Percentiles rank a stretch among this genome's conserved stretches.
phyloP scores from a whole-genome alignment of 37 sponge, comb jelly and placozoan genomes.

The Aplysina aerophoba region DNA sequence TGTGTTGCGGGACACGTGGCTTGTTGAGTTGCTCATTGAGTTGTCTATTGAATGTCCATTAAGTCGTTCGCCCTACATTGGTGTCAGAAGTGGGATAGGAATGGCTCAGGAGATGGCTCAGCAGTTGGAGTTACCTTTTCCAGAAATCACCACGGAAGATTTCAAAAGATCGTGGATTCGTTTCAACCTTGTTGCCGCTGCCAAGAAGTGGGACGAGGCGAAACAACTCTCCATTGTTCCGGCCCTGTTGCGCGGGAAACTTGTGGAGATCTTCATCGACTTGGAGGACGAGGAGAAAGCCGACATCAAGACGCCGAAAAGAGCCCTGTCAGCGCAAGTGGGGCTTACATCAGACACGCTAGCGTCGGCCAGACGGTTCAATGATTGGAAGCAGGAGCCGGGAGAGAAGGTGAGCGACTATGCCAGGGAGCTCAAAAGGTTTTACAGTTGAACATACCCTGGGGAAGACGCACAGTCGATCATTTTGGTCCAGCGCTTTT shows the following conservation, averaged over 20 bases:
- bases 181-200: conserved; percentile 40
- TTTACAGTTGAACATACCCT: conserved; percentile 41
- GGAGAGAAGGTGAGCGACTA: conserved; percentile 25
- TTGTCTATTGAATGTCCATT: too few relatives aligned
- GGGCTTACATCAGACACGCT: conserved; percentile 28
- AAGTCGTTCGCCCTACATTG: not conserved
- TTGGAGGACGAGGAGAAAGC: conserved; percentile 14
- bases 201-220: conserved; percentile 55
- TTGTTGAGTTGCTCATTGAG: too few relatives aligned
- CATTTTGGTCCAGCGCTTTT: conserved; percentile 38
- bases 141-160: conserved; percentile 42
- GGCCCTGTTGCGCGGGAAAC: conserved; percentile 41
- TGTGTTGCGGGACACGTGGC: too few relatives aligned
- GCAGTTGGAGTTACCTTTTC: conserved; percentile 21
- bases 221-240: conserved; percentile 44
- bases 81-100: not conserved
- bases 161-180: conserved; percentile 38
- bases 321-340: conserved; percentile 5
- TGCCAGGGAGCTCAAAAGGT: conserved; percentile 20
- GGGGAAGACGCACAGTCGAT: conserved; percentile 22
- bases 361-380: not conserved
- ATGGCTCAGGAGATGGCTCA: not conserved
- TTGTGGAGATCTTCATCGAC: conserved; percentile 23
- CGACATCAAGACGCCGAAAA: conserved; percentile 2
- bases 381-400: too few relatives aligned